These are phyloP conservation scores for Spisula subtruncata DNA, from an alignment of 2,888 invertebrate genomes.

Conservation along the genomic window DNA sequence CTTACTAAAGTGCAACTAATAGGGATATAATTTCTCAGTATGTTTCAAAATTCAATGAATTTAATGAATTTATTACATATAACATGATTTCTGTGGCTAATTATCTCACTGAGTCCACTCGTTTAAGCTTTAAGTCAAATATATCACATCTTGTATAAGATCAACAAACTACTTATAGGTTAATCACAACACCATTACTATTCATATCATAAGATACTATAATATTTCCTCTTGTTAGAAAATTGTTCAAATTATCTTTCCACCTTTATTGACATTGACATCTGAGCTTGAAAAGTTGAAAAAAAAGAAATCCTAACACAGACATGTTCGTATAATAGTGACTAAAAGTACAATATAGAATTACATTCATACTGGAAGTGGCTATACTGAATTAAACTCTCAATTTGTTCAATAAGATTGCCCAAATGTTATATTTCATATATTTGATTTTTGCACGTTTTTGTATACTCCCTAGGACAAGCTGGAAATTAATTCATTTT, in stretches of 20 bases:
- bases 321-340: background rate
- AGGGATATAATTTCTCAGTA: background rate
- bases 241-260: constrained; percentile 3
- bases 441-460: background rate
- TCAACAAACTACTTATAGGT: background rate
- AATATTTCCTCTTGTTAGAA: background rate
- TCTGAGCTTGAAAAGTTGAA: background rate
- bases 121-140: background rate
- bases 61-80: background rate
- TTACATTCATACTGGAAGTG: background rate
- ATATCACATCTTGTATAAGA: background rate
- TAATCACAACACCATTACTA: background rate
- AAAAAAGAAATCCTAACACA: background rate
- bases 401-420: background rate
- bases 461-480: background rate
- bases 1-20: background rate
- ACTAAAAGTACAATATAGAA: background rate
- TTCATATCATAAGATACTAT: background rate
- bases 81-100: background rate
- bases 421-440: background rate
- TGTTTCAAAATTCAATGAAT: background rate
- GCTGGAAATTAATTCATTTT: background rate
- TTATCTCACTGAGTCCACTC: background rate
- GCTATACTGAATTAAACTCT: background rate
- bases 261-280: background rate